Base-by-base conservation (phyloP, 1,140 invertebrate species). In the Drosophila lacteicornis region DNA sequence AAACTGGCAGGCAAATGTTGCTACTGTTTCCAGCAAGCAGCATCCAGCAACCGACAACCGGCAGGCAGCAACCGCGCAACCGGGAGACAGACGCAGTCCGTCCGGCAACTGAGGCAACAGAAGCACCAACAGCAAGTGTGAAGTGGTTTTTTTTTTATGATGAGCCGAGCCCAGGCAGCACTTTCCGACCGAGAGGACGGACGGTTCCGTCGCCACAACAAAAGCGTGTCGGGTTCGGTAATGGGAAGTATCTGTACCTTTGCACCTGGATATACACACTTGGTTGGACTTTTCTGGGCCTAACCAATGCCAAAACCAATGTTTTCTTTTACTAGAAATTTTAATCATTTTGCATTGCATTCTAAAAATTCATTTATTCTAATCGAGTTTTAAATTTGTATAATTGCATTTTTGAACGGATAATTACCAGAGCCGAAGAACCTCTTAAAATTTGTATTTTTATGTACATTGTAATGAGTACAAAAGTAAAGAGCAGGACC, bases 1-100 rank as follows among this genome's bases (percentile, higher is more conserved):
- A 88, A 88, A 88, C 85, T 90, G 85, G 75, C 85, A 90, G 67
- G 79, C 75, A 82, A 84, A 90, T 73, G 85, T 90, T 90, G 85
- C 85, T 90, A 90, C 85, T 90, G 85, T 90, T 90, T 90, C 67
- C 77, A 85, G 45, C 80, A 63, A 53, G 75, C 56, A 58, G 63
- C 70, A 65, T 62, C 57, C 19, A 38, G 75, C 51, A 61, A n/a
- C 71, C 50, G 59, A 53, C 67, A 56, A 62, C 58, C 17, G 42
- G 69, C 45, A 68, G 19, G 17, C 25, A 13, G 46, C 47, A 50
- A 38, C 51, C 45, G 45, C 40, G 42, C 55, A 45, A 55, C 33
- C 25, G 30, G 46, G 47, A 77, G 62, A 49, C 70, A 63, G 60
- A 55, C 67, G 62, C 49, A 67, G 62, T 68, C 49, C 67, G 67